Evolutionary conservation across 2,113 vertebrate genomes (phyloP).

Genomic region (Rhea pennata): DNA sequence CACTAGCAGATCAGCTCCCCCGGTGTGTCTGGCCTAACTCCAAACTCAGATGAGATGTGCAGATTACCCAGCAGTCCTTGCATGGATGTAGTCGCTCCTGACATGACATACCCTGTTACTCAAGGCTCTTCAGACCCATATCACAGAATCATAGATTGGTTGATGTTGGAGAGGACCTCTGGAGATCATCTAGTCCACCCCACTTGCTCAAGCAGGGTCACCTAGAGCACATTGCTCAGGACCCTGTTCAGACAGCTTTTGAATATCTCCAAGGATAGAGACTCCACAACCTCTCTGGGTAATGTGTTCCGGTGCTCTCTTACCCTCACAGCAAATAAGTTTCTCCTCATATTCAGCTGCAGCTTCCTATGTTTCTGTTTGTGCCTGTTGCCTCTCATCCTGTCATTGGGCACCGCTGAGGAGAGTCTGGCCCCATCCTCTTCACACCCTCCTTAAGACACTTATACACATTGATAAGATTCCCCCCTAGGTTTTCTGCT

Average conservation of each 20-base stretch:
- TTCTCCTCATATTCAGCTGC: background rate
- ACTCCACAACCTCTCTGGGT: background rate
- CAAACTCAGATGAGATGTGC: background rate
- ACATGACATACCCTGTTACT: background rate
- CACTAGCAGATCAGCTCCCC: background rate
- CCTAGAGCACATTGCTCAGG: background rate
- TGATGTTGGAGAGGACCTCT: background rate
- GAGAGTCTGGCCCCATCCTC: background rate
- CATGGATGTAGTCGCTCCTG: fast-evolving
- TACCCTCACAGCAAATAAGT: background rate
- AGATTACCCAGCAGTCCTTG: background rate
- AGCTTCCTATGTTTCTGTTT: background rate
- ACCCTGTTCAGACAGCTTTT: background rate
- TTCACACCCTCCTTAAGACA: background rate
- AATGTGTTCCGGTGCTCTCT: background rate
- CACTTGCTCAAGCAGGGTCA: background rate
- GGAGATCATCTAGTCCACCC: background rate
- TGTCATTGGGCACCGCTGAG: background rate
- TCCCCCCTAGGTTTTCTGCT: too few relatives aligned
- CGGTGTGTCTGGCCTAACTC: background rate
- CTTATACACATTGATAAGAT: too few relatives aligned
- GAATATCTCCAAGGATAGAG: background rate
- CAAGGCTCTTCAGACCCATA: fast-evolving
- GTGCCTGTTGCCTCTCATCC: background rate
- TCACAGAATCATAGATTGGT: background rate